Conservation (phyloP, 2,888 invertebrate species). For the Luperina nickerlii region DNA sequence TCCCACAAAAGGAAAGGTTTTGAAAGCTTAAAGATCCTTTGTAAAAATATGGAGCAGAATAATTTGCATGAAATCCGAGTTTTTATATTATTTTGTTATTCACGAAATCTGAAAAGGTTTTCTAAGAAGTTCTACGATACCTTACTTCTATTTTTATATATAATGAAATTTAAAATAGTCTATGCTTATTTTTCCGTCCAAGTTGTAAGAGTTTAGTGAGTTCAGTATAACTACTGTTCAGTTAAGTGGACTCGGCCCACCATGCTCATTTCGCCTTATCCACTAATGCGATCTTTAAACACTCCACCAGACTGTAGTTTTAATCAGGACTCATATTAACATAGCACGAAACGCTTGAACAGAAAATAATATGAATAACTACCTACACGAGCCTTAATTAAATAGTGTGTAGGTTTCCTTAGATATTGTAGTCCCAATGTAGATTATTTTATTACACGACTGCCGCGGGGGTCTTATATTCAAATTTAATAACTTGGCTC, state of each 20-base stretch:
- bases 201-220: not conserved
- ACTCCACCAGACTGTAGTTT: slow-evolving; percentile 17
- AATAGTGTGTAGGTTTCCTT: slow-evolving; percentile 47
- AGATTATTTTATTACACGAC: slow-evolving; percentile 66
- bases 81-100: slow-evolving; percentile 43
- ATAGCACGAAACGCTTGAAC: slow-evolving; percentile 12
- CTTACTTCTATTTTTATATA: not conserved
- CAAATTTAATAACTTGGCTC: slow-evolving; percentile 75
- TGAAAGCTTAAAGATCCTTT: slow-evolving; percentile 64
- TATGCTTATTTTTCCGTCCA: not conserved
- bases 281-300: slow-evolving; percentile 37
- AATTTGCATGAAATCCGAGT: slow-evolving; percentile 55
- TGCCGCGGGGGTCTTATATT: slow-evolving; percentile 67
- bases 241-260: not conserved
- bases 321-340: slow-evolving; percentile 9
- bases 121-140: not conserved
- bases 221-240: slow-evolving; percentile 17
- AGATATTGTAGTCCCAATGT: slow-evolving; percentile 47
- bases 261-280: slow-evolving; percentile 14
- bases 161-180: not conserved
- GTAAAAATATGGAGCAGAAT: slow-evolving; percentile 59
- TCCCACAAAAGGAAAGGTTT: slow-evolving; percentile 62
- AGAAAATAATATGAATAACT: slow-evolving; percentile 36
- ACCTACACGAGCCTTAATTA: slow-evolving; percentile 37
- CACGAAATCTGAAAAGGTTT: slow-evolving; percentile 25